Conservation (phyloP, 1,140 invertebrate genomes). For the Microplitis mediator region DNA sequence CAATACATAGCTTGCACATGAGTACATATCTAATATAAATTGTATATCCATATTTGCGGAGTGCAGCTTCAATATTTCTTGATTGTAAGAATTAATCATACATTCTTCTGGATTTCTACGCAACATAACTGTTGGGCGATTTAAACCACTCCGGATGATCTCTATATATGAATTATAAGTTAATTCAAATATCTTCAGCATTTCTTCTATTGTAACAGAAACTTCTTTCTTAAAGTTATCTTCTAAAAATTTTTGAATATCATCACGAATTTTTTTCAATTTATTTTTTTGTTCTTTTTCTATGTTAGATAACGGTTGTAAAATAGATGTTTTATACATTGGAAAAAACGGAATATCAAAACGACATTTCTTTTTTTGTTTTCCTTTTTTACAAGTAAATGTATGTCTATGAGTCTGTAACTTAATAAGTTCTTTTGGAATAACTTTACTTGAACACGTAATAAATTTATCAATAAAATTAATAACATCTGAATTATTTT, state of each 20-base stretch:
- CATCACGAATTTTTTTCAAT: neutral
- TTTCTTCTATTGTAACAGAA: neutral
- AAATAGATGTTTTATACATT: slow-evolving; percentile 27
- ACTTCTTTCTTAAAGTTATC: slow-evolving; percentile 1
- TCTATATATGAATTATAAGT: slow-evolving; percentile 15
- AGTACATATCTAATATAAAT: slow-evolving; percentile 40
- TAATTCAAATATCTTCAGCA: slow-evolving; percentile 2
- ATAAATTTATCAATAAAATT: slow-evolving; percentile 7
- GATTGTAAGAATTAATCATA: slow-evolving; percentile 29
- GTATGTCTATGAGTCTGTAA: slow-evolving; percentile 29
- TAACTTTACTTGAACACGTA: slow-evolving; percentile 5
- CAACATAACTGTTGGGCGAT: slow-evolving; percentile 22
- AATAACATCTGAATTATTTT: neutral
- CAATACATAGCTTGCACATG: no score
- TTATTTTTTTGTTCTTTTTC: slow-evolving; percentile 12
- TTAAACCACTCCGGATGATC: slow-evolving; percentile 9
- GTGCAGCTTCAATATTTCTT: slow-evolving; percentile 18
- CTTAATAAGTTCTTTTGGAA: neutral
- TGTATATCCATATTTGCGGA: slow-evolving; percentile 22
- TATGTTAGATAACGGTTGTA: slow-evolving; percentile 11
- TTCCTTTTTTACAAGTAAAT: slow-evolving; percentile 31
- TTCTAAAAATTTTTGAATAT: slow-evolving; percentile 5
- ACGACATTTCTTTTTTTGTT: slow-evolving; percentile 27
- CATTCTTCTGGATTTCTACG: slow-evolving; percentile 18
- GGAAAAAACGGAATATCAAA: slow-evolving; percentile 31